Base-by-base conservation (phyloP, 2,797 vertebrate species). In the Miichthys miiuy region DNA sequence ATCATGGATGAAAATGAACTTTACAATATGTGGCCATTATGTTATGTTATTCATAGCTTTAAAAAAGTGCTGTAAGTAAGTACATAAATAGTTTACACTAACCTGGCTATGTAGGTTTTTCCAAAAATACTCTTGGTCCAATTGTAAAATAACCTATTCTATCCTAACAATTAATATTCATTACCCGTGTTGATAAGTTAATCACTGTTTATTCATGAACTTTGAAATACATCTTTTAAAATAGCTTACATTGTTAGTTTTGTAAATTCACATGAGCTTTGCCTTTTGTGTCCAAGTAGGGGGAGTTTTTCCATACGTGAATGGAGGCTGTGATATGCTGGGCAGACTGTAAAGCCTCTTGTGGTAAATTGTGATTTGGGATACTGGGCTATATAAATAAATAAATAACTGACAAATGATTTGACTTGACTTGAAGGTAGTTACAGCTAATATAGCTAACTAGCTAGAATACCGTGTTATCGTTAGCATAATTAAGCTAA, bases 401-500 rank as follows among this genome's bases (percentile, higher is more conserved):
- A 48, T 38, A 57, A 34, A 34, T 8, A 38, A 38, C 9, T 38
- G 34, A 34, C 7, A 38, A 38, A 38, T 38, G 34, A 9, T 9
- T 1, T 6, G 20, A 44, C 9, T 42, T 42, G 41, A 10, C 9
- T n/a, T 7, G 7, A 60, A 13, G 18, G 25, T 3, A 41, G 10
- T 20, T 1, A 42, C 4, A 21, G 27, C 17, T 25, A 41, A n/a
- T 16, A 2, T 11, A 8, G 21, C 1, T 5, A 38, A 44, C 3
- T 14, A 5, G 27, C 1, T 11, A 52, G 52, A 41, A 6, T 30
- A 58, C 2, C 14, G 5, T n/a, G 27, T 25, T 52, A 67, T 7
- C 52, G 20, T 69, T 81, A 75, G 74, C 75, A 46, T 60, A 14
- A 57, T 20, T n/a, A 21, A 57, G 62, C 75, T 67, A 79, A 4